Evolutionary conservation across 2,797 vertebrate species (phyloP), one percentile per base, ranked within the genome.

Genomic region (Poecilia wingei): DNA sequence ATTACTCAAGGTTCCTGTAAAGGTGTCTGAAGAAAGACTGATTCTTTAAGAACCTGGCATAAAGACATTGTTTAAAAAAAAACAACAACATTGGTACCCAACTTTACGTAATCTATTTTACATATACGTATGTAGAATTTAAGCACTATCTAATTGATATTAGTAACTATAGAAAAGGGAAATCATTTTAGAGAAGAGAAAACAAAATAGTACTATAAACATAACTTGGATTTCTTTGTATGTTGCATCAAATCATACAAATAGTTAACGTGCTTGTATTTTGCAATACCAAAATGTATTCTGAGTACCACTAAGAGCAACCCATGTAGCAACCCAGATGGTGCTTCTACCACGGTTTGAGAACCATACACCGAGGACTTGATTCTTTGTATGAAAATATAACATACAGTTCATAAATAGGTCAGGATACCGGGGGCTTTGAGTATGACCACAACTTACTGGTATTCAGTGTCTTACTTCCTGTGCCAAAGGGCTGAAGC

Each of bases 401-500:
- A 28, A 25, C 13, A 6, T 3, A 45, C 13, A 28, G 68, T 8
- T 16, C 25, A 70, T 9, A 71, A 71, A 46, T 71, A 46, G 41
- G 68, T 76, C 55, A 83, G 73, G 75, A 76, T 81, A 75, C 74
- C 74, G 82, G 74, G 57, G 86, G 18, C 53, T 79, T 74, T 78
- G 43, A 41, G 78, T 78, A 22, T 83, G 86, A 80, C 87, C 74
- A 72, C 45, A 72, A 77, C 76, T 79, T 80, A 81, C 79, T 84
- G 86, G 87, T 57, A 75, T 41, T 77, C 83, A 81, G 77, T 77
- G 75, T 89, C 90, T 87, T 80, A 80, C 82, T 79, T 84, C 86
- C 82, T 89, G 80, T 83, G 90, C 90, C 89, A 92, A 77, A 87
- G 89, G 86, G 87, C 86, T 80, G 87, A 86, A 87, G 77, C 68